A percentile compares a stretch with the other conserved stretches of the same genome.
These are phyloP conservation scores for Sphenodon punctatus DNA, from an alignment of 2,797 vertebrate species.

Conservation along the genomic window DNA sequence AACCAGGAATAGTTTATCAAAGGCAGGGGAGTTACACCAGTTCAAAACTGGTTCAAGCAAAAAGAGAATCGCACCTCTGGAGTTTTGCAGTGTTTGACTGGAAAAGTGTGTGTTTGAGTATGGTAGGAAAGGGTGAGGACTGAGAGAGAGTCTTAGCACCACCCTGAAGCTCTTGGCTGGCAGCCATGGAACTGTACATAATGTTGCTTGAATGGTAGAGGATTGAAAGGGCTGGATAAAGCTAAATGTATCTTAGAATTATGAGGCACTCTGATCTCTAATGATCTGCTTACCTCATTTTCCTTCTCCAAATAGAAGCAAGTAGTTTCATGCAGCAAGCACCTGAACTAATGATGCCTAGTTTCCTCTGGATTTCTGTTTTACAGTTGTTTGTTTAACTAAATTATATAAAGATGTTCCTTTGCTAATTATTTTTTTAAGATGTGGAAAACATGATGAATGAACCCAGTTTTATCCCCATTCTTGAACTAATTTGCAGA, in stretches of 20 bases:
- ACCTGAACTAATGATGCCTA: too few species aligned
- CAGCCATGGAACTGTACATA: not conserved
- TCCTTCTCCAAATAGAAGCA: not conserved
- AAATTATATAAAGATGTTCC: too few species aligned
- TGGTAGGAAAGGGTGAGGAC: not conserved
- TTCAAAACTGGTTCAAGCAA: not conserved
- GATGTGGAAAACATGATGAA: too few species aligned
- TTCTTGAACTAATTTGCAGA: too few species aligned
- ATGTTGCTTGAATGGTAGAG: not conserved
- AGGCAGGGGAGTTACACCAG: too few species aligned
- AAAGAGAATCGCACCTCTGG: not conserved
- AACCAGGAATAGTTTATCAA: not conserved
- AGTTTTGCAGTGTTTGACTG: not conserved
- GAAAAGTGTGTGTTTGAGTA: slow-evolving; percentile 19
- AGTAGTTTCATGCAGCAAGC: too few species aligned
- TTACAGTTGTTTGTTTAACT: too few species aligned
- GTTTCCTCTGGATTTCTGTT: too few species aligned
- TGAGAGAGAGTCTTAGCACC: not conserved
- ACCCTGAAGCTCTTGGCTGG: not conserved
- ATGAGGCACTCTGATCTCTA: not conserved
- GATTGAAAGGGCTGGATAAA: not conserved
- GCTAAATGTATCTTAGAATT: not conserved
- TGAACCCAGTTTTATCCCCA: too few species aligned
- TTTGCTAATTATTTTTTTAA: too few species aligned
- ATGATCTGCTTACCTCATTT: not conserved